Conservation (phyloP, 2,113 vertebrate species). For the Dromiciops gliroides region DNA sequence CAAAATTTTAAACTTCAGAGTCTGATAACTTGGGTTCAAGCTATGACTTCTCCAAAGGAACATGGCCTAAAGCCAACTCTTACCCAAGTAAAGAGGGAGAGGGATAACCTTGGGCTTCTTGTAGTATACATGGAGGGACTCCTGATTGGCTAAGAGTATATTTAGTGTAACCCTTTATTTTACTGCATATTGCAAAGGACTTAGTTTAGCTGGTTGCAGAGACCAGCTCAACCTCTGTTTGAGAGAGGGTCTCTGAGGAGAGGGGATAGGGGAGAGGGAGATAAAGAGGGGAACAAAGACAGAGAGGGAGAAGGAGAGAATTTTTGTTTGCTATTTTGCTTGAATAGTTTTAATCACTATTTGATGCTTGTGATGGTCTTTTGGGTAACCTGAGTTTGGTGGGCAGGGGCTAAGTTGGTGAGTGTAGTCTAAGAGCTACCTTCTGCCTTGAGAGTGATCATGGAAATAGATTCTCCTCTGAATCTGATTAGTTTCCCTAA, state of each 20-base stretch:
- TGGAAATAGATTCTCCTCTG: neutral
- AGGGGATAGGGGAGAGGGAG: neutral
- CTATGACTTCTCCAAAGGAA: neutral
- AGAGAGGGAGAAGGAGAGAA: neutral
- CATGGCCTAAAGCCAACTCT: neutral
- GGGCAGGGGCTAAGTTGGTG: neutral
- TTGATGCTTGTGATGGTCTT: neutral
- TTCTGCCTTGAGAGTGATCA: neutral
- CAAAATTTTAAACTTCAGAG: too few relatives aligned
- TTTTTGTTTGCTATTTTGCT: neutral
- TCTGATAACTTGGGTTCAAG: neutral
- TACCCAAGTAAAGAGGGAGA: neutral
- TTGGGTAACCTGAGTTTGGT: neutral
- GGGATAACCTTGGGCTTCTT: neutral
- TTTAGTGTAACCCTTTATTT: neutral
- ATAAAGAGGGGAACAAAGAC: neutral
- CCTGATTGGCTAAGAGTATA: neutral
- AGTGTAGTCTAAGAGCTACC: neutral
- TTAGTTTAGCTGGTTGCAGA: neutral
- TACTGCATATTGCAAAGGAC: neutral
- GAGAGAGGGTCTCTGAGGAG: neutral
- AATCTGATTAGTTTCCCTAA: neutral
- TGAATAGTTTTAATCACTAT: neutral
- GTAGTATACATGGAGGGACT: neutral
- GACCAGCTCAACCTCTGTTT: neutral